Evolutionary conservation across 2,888 invertebrate genomes (phyloP).

Genomic region (Dryobota labecula): DNA sequence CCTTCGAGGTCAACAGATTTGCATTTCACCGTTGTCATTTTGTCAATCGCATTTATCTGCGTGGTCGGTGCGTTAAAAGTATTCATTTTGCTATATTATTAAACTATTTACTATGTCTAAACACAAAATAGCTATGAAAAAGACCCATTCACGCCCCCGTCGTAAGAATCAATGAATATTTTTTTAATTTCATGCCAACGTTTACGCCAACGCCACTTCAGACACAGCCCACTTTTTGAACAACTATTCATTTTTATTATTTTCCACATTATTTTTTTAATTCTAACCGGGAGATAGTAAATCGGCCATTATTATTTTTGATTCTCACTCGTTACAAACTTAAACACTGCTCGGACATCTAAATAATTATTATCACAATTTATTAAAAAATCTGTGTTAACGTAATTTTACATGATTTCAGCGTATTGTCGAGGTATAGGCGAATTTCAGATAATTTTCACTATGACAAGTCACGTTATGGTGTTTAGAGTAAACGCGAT

Average conservation of each 20-base stretch:
- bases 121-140: slow-evolving; percentile 69
- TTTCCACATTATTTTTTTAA: slow-evolving; percentile 74
- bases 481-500: slow-evolving; percentile 67
- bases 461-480: slow-evolving; percentile 70
- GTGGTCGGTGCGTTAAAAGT: slow-evolving; percentile 88
- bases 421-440: slow-evolving; percentile 68
- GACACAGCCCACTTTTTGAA: slow-evolving; percentile 80
- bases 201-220: slow-evolving; percentile 88
- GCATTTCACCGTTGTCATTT: slow-evolving; percentile 88
- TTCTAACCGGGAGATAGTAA: slow-evolving; percentile 81
- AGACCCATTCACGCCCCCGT: slow-evolving; percentile 60
- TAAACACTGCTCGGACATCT: slow-evolving; percentile 65
- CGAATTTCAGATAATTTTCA: slow-evolving; percentile 65
- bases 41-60: slow-evolving; percentile 87
- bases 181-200: slow-evolving; percentile 81
- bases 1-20: slow-evolving; percentile 96
- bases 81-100: slow-evolving; percentile 82
- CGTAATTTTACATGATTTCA: slow-evolving; percentile 63
- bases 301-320: slow-evolving; percentile 79
- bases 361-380: slow-evolving; percentile 69
- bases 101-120: slow-evolving; percentile 61
- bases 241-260: slow-evolving; percentile 82
- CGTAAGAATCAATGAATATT: slow-evolving; percentile 59
- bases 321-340: slow-evolving; percentile 64
- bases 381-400: slow-evolving; percentile 37